Percentiles rank a stretch among this genome's conserved stretches.
These are phyloP conservation scores for Bombylius major DNA, from an alignment of 2,888 invertebrate species.

Conservation along the genomic window DNA sequence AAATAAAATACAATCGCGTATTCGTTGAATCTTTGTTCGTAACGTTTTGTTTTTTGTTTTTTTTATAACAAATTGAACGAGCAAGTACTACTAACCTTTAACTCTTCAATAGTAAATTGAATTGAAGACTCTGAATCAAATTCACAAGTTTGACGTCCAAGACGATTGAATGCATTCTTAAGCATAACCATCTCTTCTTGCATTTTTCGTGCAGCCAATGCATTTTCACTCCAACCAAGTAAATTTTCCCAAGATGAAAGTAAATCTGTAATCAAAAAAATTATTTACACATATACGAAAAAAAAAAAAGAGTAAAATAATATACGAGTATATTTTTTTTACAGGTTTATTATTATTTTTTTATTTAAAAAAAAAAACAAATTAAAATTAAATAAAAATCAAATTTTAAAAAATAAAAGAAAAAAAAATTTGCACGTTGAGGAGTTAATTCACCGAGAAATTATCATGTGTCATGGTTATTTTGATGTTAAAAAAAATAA, in stretches of 20 bases:
- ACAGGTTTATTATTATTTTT: too few relatives aligned
- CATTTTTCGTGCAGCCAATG: conserved; percentile 33
- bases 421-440: too few relatives aligned
- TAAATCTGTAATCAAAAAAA: conserved; percentile 25
- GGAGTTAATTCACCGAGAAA: conserved; percentile 4
- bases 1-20: too few relatives aligned
- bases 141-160: conserved; percentile 26
- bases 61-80: too few relatives aligned
- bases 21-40: too few relatives aligned
- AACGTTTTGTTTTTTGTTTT: too few relatives aligned
- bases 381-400: too few relatives aligned
- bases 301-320: conserved; percentile 5
- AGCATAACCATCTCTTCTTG: conserved; percentile 37
- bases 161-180: conserved; percentile 30
- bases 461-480: background rate
- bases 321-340: background rate
- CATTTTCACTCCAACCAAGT: conserved; percentile 38
- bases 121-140: conserved; percentile 36
- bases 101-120: conserved; percentile 33
- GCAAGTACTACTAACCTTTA: conserved; percentile 25
- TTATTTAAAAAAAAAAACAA: too few relatives aligned
- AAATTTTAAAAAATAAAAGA: too few relatives aligned
- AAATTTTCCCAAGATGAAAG: conserved; percentile 37
- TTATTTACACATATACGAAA: too few relatives aligned
- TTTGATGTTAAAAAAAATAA: background rate